Evolutionary conservation across 2,888 invertebrate species (phyloP), one percentile per base, ranked within the genome.

Genomic region (Eupithecia tripunctaria): DNA sequence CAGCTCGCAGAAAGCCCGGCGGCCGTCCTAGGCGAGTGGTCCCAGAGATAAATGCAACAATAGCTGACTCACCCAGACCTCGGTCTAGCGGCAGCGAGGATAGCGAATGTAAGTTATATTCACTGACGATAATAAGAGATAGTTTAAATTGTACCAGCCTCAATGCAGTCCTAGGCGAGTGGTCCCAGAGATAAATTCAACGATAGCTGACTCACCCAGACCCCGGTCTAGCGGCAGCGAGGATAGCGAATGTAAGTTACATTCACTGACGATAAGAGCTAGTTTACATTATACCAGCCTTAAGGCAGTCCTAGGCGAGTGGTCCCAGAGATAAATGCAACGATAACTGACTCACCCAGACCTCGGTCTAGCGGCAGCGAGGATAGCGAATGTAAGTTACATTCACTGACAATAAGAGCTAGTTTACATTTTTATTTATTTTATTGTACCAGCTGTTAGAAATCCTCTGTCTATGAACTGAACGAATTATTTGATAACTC

Each of bases 1-100:
- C 51, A 97, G 97, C 97, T 63, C 96, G 97, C 62, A 95, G 97
- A 75, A 97, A 97, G 86, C 97, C 97, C 0, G 97, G 97, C 32
- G 96, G 97, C 14, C 96, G 96, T 83, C 97, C 90, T 0, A 86
- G 94, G 0, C 90, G 92, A 80, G 96, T 86, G 84, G 95, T 78
- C 68, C 95, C 86, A 62, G 95, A 87, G 70, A 79, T 84, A 81
- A 94, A 82, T 85, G 90, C 87, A 76, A 86, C 86, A 3, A 84
- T 86, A 0, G 88, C 89, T 0, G 94, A 94, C 74, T 90, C 93
- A 0, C 93, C 94, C 10, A 81, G 94, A 1, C 94, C 94, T 2
- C 90, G 92, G 79, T 94, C 94, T 75, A 95, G 95, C 78, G 96
- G 95, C 29, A 95, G 96, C 80, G 96, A 96, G 81, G 96, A 96